A percentile compares a stretch with the other conserved stretches of the same genome.
Conservation (phyloP, 1,140 invertebrate genomes). For the Drosophila funebris region DNA sequence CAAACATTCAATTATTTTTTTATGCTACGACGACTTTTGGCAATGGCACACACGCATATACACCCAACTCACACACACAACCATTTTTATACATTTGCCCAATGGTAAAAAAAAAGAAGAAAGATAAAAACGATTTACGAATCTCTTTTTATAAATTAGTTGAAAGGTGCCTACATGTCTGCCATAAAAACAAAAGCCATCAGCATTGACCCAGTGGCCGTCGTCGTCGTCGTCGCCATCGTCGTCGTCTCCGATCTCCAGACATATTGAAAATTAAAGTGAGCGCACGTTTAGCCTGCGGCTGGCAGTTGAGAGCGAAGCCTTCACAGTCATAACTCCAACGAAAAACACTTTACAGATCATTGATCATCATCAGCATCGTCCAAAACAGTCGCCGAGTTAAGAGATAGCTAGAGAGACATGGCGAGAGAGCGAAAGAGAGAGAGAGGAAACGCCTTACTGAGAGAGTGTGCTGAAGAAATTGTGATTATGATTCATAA, state of each 20-base stretch:
- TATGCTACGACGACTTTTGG: background rate
- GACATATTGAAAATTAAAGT: conserved; percentile 81
- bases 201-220: conserved; percentile 75
- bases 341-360: conserved; percentile 75
- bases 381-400: conserved; percentile 1
- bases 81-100: background rate
- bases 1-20: conserved; percentile 33
- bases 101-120: background rate
- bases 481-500: conserved; percentile 82
- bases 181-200: conserved; percentile 81
- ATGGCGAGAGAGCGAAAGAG: conserved; percentile 5
- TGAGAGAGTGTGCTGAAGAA: conserved; percentile 43
- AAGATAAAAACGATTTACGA: conserved; percentile 14
- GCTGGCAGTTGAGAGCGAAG: conserved; percentile 34
- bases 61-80: background rate
- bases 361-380: conserved; percentile 76
- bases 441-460: conserved; percentile 1
- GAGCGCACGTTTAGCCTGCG: conserved; percentile 73
- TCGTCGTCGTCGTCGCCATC: conserved; percentile 1
- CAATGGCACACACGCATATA: conserved; percentile 7
- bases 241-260: conserved; percentile 48
- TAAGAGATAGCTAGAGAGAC: conserved; percentile 5
- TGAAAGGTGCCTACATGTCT: conserved; percentile 79
- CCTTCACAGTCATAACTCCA: conserved; percentile 63
- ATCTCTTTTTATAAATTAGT: conserved; percentile 64